Percentiles rank a stretch among this genome's conserved stretches.
Conservation (phyloP, 2,113 vertebrate species). For the Sebastes fasciatus region DNA sequence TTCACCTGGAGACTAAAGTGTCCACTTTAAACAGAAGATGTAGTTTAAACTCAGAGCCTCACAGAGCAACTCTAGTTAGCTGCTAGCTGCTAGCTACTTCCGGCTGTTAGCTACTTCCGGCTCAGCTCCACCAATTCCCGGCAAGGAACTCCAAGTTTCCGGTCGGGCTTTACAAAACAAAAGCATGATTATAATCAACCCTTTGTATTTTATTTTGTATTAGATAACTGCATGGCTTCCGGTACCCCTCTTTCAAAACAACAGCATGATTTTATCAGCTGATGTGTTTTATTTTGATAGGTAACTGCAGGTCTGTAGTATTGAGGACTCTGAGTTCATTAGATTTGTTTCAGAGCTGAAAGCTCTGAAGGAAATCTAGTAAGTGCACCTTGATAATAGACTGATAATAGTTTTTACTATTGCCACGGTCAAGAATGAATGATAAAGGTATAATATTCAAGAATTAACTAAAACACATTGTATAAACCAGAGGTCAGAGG, state of each 20-base stretch:
- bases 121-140: background rate
- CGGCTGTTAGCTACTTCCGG: background rate
- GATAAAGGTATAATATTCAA: no score
- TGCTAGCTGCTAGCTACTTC: conserved; percentile 27
- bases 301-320: no score
- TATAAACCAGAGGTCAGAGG: no score
- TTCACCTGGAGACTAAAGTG: background rate
- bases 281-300: no score
- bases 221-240: background rate
- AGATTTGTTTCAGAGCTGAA: no score
- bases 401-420: no score
- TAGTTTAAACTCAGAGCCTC: background rate
- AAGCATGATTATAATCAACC: background rate
- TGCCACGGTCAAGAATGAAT: no score
- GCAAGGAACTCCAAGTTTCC: conserved; percentile 25
- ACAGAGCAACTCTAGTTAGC: background rate
- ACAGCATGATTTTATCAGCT: background rate
- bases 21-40: background rate
- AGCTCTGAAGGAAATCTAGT: no score
- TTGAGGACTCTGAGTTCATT: no score
- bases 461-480: no score
- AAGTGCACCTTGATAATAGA: no score
- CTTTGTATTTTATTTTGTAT: background rate
- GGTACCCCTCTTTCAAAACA: conserved; percentile 23
- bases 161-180: conserved; percentile 40